Evolutionary conservation across 2,797 vertebrate species (phyloP).

Genomic region (Nyctalus aviator): DNA sequence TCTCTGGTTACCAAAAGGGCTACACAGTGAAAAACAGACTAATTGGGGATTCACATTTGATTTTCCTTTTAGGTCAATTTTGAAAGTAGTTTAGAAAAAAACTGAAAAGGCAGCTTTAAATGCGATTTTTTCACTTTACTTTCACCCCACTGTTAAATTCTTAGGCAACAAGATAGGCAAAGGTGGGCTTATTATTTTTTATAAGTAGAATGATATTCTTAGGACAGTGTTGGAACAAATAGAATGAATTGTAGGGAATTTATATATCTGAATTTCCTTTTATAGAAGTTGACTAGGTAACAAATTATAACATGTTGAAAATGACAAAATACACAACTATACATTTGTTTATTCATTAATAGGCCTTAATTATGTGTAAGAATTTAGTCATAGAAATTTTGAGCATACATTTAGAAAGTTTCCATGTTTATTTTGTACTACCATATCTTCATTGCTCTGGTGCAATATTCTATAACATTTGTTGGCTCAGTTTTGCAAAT

Average conservation of each 20-base stretch:
- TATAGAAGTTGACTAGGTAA: not conserved
- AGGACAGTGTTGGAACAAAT: slow-evolving; percentile 23
- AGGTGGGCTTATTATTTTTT: slow-evolving; percentile 25
- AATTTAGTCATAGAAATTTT: slow-evolving; percentile 50
- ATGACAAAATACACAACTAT: not conserved
- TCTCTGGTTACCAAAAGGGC: not conserved
- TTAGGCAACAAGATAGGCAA: not conserved
- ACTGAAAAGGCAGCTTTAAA: slow-evolving; percentile 10
- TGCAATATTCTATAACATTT: not conserved
- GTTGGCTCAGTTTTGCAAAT: not conserved
- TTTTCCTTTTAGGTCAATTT: slow-evolving; percentile 41
- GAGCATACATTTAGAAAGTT: not conserved
- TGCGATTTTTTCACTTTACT: slow-evolving; percentile 16
- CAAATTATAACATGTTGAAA: slow-evolving; percentile 30
- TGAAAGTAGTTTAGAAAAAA: slow-evolving; percentile 23
- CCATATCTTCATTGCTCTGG: not conserved
- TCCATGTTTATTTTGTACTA: slow-evolving; percentile 19
- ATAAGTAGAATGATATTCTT: not conserved
- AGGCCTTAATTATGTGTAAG: not conserved
- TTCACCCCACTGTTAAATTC: slow-evolving; percentile 7
- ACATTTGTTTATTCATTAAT: slow-evolving; percentile 9
- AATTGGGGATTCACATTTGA: slow-evolving; percentile 27
- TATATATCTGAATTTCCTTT: slow-evolving; percentile 8
- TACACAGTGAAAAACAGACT: not conserved
- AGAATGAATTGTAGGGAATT: not conserved